A percentile compares a stretch with the other conserved stretches of the same genome.
These are phyloP conservation scores for Pionites leucogaster DNA, from an alignment of 2,113 vertebrate genomes.

Conservation along the genomic window DNA sequence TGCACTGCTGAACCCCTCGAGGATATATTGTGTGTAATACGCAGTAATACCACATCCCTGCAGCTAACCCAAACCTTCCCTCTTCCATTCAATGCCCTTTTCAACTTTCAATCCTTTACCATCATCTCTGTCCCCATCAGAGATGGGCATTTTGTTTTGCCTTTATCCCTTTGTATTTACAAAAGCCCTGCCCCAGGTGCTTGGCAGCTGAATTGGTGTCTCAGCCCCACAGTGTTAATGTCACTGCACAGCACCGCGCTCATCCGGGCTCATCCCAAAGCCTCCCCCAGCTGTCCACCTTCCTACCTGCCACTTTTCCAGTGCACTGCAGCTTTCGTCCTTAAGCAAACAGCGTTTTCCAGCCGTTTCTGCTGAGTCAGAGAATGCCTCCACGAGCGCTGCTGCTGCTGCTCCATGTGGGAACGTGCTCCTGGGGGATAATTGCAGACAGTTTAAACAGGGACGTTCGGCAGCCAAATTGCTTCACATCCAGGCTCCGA, in stretches of 20 bases:
- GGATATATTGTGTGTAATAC: fast-evolving
- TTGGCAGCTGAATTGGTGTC: fast-evolving
- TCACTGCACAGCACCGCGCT: fast-evolving
- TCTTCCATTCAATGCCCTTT: not conserved
- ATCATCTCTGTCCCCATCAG: not conserved
- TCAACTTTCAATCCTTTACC: not conserved
- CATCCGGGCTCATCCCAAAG: not conserved
- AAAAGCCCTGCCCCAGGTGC: not conserved
- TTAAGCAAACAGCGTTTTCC: not conserved
- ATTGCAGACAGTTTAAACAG: slow-evolving; percentile 24
- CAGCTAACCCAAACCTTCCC: not conserved
- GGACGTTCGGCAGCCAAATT: slow-evolving; percentile 15
- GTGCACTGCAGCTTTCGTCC: not conserved
- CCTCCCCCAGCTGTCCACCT: not conserved
- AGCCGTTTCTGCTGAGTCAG: slow-evolving; percentile 39
- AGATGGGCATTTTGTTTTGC: not conserved
- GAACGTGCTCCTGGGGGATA: not conserved
- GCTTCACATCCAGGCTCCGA: slow-evolving; percentile 24
- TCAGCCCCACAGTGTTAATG: fast-evolving
- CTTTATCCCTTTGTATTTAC: not conserved
- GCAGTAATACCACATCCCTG: not conserved
- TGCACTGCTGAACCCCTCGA: not conserved
- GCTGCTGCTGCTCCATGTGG: slow-evolving; percentile 42
- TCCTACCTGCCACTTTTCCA: not conserved
- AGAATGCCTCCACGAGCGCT: not conserved